Conservation (phyloP, 2,888 invertebrate species). For the Bugula neritina region DNA sequence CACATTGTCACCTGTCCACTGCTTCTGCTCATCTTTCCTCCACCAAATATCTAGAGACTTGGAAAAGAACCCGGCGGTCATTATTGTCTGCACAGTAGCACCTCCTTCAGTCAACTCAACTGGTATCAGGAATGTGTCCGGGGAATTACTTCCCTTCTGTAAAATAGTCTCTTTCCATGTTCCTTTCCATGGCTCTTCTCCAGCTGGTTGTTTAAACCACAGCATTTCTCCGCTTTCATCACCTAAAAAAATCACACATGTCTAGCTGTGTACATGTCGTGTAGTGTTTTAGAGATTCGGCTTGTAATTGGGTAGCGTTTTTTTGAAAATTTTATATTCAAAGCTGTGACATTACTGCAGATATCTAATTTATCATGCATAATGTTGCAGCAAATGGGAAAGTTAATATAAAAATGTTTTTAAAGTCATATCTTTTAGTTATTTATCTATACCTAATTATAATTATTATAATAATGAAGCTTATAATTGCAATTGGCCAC, state of each 20-base stretch:
- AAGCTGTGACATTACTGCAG: too few relatives aligned
- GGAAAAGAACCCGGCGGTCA: slow-evolving; percentile 40
- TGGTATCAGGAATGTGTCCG: not conserved
- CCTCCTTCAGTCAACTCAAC: not conserved
- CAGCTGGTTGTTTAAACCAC: slow-evolving; percentile 23
- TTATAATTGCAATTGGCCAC: too few relatives aligned
- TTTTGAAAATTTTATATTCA: too few relatives aligned
- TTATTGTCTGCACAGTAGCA: slow-evolving; percentile 31
- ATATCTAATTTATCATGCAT: too few relatives aligned
- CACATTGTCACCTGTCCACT: not conserved
- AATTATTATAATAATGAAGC: too few relatives aligned
- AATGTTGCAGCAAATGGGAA: too few relatives aligned
- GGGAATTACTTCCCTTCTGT: not conserved
- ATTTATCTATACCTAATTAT: too few relatives aligned
- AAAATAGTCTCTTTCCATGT: slow-evolving; percentile 11
- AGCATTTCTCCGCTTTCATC: slow-evolving; percentile 19
- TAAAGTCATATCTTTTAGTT: too few relatives aligned
- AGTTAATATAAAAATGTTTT: too few relatives aligned
- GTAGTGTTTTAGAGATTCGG: too few relatives aligned
- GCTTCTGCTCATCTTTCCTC: not conserved
- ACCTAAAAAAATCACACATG: slow-evolving; percentile 3
- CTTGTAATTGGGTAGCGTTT: too few relatives aligned
- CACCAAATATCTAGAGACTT: slow-evolving; percentile 23
- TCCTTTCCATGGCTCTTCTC: not conserved
- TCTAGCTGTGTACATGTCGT: too few relatives aligned